Base-by-base conservation (phyloP, 2,888 invertebrate species). In the Tetropium fuscum region DNA sequence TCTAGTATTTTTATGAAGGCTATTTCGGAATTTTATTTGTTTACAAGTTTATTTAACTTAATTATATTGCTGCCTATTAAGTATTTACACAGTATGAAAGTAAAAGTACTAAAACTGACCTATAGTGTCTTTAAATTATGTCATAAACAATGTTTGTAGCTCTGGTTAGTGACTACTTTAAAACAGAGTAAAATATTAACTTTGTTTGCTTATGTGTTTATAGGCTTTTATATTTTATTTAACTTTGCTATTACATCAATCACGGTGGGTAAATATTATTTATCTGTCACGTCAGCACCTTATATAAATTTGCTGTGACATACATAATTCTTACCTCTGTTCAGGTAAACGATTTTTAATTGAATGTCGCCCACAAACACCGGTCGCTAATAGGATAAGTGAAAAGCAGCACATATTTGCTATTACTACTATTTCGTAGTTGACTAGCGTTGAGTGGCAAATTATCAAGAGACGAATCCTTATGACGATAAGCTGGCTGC, bases 21-120 rank as follows among this genome's bases (percentile, higher is more conserved):
- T 71, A 77, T 78, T 78, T 71, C 67, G 68, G 68, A 69, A 73
- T 78, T 79, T 80, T 78, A 78, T 79, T 78, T 78, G 79, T 79
- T 80, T 79, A 77, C 78, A 73, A 76, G 76, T 79, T 78, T 77
- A 78, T 79, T 78, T 78, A 74, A 75, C 73, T 78, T 76, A 79
- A 79, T 79, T 78, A 79, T 78, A 79, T 78, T 72, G 74, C 72
- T 71, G 73, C 74, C 76, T 76, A 75, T 75, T 77, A 78, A 76
- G 72, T 79, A 79, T 80, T 80, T 79, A 79, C 78, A 77, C 75
- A 77, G 74, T 74, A 74, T 74, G 78, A 79, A 79, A 80, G 79
- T 76, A 73, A 78, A 76, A 78, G 78, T 78, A 79, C 75, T 79
- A 78, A 79, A 78, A 79, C 78, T 80, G 79, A 80, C 79, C 79